Conservation (phyloP, 2,888 invertebrate species). For the Athetis lepigone region DNA sequence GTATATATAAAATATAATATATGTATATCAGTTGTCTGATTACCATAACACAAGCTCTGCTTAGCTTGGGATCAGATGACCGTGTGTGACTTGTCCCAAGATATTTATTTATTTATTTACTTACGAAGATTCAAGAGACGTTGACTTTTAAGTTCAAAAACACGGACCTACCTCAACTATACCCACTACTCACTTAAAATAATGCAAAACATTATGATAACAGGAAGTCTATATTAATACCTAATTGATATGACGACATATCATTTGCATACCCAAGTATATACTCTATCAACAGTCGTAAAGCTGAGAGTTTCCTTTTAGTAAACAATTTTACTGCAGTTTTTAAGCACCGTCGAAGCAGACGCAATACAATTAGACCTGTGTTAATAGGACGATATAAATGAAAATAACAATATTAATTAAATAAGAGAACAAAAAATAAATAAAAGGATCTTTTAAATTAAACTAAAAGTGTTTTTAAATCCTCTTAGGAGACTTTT, state of each 20-base stretch:
- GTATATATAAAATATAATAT: too few species aligned
- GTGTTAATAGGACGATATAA: conserved; percentile 16
- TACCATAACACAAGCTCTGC: too few species aligned
- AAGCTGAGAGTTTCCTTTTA: conserved; percentile 47
- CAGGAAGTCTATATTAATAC: conserved; percentile 43
- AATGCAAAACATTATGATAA: conserved; percentile 30
- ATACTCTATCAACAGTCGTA: conserved; percentile 35
- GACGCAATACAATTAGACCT: conserved; percentile 24
- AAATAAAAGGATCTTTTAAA: not conserved
- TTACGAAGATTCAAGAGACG: conserved; percentile 31
- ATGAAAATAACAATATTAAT: not conserved
- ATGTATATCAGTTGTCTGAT: too few species aligned
- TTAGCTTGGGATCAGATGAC: too few species aligned
- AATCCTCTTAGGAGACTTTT: not conserved
- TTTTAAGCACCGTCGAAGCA: conserved; percentile 19
- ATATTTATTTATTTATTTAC: too few species aligned
- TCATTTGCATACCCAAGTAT: conserved; percentile 40
- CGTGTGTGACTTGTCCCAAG: too few species aligned
- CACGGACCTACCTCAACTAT: conserved; percentile 58
- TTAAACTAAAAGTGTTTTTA: not conserved
- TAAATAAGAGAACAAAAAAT: conserved; percentile 9
- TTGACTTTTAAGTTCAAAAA: conserved; percentile 30
- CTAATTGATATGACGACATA: conserved; percentile 44
- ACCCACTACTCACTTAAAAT: conserved; percentile 40
- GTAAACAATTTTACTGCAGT: conserved; percentile 31